Base-by-base conservation (phyloP, 2,888 invertebrate species). In the Drosophila aldrichi region DNA sequence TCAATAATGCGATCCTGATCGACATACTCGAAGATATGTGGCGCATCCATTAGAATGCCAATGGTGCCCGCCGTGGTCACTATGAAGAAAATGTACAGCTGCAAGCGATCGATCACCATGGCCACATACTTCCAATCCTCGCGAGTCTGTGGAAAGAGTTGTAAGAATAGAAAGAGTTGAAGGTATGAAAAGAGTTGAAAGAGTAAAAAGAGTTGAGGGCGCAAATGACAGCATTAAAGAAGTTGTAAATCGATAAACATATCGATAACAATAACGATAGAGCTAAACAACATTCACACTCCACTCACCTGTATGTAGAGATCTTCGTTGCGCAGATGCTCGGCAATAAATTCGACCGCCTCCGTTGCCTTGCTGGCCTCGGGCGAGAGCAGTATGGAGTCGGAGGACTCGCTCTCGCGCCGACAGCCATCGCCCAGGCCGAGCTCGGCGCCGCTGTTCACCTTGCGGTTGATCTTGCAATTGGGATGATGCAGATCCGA, bases 101-200 rank as follows among this genome's bases (percentile, higher is more conserved):
- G 98, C 84, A 99, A 95, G 89, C 99, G 95, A 94, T 99, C 99
- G 92, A 99, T 98, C 73, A 99, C 98, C 97, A 98, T 97, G 68
- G 98, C 98, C 63, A 99, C 98, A 93, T 98, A 99, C 92, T 98
- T 98, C 99, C 99, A 99, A 94, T 99, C 98, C 94, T 99, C 98
- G 72, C 98, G 96, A 59, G 98, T 98, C 98, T 99, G 16, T 2
- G 1, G 2, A 44, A 14, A 16, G 3, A 16, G 10, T 3, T 32
- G 10, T 10, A 32, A 10, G 10, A 48, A 4, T n/a, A 10, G 1
- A 48, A 1, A 29, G 29, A 48, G 6, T 48, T 10, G 5, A 18
- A 1, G 2, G 1, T n/a, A 7, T 8, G 7, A 7, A 29, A 29
- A 29, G 1, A 29, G 29, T 29, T 29, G 9, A 25, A n/a, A 46